Conservation (phyloP, 30 jellyfish, hydroid and myxozoan species). For the Aurelia aurita complex sp. Pacific region DNA sequence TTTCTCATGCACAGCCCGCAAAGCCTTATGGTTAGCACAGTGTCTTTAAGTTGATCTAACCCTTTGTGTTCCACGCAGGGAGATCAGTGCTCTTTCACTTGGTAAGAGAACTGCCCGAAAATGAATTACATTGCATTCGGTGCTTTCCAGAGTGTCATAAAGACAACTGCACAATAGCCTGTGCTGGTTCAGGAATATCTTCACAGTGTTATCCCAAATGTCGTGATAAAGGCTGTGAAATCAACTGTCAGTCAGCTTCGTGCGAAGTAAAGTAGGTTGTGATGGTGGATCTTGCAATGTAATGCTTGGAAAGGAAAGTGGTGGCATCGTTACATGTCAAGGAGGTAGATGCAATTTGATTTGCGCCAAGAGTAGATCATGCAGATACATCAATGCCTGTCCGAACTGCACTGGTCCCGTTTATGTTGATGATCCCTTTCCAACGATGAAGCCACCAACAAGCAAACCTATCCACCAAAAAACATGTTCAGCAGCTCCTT, state of each 20-base stretch:
- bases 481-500: too few relatives aligned
- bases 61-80: neutral
- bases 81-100: constrained; percentile 1
- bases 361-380: constrained; percentile 32
- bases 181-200: neutral
- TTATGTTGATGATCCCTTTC: too few relatives aligned
- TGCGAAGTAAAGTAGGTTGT: neutral
- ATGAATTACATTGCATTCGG: constrained; percentile 15
- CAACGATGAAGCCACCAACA: too few relatives aligned
- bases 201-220: constrained; percentile 27
- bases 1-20: too few relatives aligned
- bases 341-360: constrained; percentile 10
- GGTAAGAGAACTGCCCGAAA: constrained; percentile 20
- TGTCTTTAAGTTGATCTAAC: neutral
- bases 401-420: too few relatives aligned
- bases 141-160: constrained; percentile 26
- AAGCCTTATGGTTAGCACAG: too few relatives aligned
- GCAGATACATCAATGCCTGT: too few relatives aligned
- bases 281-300: constrained; percentile 27
- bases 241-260: constrained; percentile 20
- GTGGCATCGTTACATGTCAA: constrained; percentile 16
- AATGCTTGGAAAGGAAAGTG: constrained; percentile 13
- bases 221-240: constrained; percentile 19
- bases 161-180: constrained; percentile 37
- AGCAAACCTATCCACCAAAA: too few relatives aligned